A percentile compares a stretch with the other conserved stretches of the same genome.
Evolutionary conservation across 1,140 invertebrate species (phyloP).

Genomic region (Polypedilum vanderplanki): DNA sequence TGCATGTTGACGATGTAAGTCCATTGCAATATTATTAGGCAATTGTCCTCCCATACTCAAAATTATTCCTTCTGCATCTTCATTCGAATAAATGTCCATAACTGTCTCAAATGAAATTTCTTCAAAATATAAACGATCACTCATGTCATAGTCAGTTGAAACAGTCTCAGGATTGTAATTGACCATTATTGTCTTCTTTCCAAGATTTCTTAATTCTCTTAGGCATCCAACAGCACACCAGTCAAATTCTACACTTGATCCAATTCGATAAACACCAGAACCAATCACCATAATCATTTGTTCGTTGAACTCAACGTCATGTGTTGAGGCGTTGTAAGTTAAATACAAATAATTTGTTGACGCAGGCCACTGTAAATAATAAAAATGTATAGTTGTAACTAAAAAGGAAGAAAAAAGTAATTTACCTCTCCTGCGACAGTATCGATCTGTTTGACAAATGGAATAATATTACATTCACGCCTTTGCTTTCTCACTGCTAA

Average conservation of each 20-base stretch:
- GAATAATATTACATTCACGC: constrained; percentile 66
- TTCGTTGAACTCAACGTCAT: constrained; percentile 82
- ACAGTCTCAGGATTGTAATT: constrained; percentile 99
- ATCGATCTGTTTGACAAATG: constrained; percentile 96
- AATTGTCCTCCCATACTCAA: constrained; percentile 97
- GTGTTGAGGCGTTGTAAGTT: constrained; percentile 84
- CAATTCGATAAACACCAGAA: constrained; percentile 97
- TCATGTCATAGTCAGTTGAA: constrained; percentile 99
- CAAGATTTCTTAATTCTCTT: constrained; percentile 77
- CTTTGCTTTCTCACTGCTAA: constrained; percentile 66
- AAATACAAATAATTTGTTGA: constrained; percentile 96
- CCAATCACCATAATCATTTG: constrained; percentile 80
- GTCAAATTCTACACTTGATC: constrained; percentile 98
- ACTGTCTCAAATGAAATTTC: constrained; percentile 99
- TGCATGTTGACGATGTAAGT: constrained; percentile 78
- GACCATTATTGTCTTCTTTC: constrained; percentile 93
- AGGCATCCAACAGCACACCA: constrained; percentile 98
- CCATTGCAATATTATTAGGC: constrained; percentile 99
- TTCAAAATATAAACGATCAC: constrained; percentile 96
- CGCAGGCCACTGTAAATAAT: constrained; percentile 73
- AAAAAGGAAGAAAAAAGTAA: too few species aligned
- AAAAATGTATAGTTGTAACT: too few species aligned
- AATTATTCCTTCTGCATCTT: constrained; percentile 90
- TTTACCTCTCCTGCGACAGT: constrained; percentile 87
- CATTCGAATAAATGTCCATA: constrained; percentile 95